Conservation (phyloP, 2,113 vertebrate genomes). For the Seriola aureovittata region DNA sequence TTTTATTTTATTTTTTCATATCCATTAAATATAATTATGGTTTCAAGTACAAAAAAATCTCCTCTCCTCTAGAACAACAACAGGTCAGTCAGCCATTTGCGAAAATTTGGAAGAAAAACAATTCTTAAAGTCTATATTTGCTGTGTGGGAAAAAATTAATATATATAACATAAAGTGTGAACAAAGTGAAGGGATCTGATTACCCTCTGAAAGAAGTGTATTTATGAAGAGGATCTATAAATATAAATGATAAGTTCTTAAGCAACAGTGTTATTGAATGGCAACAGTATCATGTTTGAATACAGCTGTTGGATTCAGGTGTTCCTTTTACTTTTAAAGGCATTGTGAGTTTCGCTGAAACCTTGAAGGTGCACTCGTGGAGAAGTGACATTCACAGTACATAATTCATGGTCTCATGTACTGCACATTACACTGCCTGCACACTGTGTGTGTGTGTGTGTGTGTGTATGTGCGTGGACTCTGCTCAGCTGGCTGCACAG, state of each 20-base stretch:
- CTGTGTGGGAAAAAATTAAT: no score
- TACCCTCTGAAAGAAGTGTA: no score
- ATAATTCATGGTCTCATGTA: constrained; percentile 39
- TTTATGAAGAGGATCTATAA: neutral
- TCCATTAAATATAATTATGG: no score
- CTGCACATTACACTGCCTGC: constrained; percentile 22
- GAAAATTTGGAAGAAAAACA: no score
- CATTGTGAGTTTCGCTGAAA: constrained; percentile 7
- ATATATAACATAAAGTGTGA: no score
- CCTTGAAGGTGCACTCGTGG: constrained; percentile 40
- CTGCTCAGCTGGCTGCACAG: constrained; percentile 12
- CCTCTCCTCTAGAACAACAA: no score
- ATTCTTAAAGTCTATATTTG: no score
- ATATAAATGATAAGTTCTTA: neutral
- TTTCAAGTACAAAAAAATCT: no score
- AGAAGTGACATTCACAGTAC: constrained; percentile 53
- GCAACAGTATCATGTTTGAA: neutral
- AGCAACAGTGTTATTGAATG: neutral
- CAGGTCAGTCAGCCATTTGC: no score
- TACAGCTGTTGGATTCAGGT: neutral
- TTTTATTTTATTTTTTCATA: no score
- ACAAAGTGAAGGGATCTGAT: no score
- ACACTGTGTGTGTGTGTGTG: neutral
- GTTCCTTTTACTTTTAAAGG: neutral
- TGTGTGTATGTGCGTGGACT: neutral